phyloP scores from a whole-genome alignment of 1,140 invertebrate species.

The Ganaspis sp. region DNA sequence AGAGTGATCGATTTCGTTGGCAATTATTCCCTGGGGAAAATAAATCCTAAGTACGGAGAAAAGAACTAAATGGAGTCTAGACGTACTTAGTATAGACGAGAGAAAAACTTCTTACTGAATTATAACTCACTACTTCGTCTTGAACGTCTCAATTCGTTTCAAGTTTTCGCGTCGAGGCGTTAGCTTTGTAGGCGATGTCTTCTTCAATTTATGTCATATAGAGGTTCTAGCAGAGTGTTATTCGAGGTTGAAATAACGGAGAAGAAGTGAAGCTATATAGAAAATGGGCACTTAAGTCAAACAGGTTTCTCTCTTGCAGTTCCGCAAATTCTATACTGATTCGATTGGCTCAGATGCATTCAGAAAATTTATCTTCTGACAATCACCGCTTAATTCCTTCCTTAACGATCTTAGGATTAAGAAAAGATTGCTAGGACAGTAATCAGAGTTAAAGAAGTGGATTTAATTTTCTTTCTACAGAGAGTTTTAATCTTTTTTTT shows the following conservation, averaged over 20 bases:
- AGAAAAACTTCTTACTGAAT: slow-evolving; percentile 39
- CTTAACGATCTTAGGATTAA: background rate
- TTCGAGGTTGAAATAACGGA: slow-evolving; percentile 37
- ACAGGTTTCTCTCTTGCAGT: background rate
- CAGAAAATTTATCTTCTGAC: slow-evolving; percentile 4
- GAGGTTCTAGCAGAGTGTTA: slow-evolving; percentile 18
- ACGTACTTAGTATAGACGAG: slow-evolving; percentile 9
- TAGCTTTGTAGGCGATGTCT: slow-evolving; percentile 24
- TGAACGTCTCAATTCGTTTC: slow-evolving; percentile 38
- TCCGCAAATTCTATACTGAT: background rate
- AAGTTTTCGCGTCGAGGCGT: slow-evolving; percentile 34
- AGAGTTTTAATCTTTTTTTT: background rate
- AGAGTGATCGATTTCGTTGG: background rate
- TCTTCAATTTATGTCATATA: slow-evolving; percentile 35
- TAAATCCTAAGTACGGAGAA: background rate
- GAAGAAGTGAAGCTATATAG: slow-evolving; percentile 5
- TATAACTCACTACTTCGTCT: slow-evolving; percentile 36
- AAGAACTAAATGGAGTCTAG: background rate
- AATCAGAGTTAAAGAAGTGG: background rate
- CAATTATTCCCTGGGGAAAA: background rate
- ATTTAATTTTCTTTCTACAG: background rate
- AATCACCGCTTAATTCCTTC: slow-evolving; percentile 1
- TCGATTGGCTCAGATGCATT: background rate
- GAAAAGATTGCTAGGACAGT: background rate
- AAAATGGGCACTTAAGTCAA: slow-evolving; percentile 7